A percentile compares a stretch with the other conserved stretches of the same genome.
phyloP scores from a whole-genome alignment of 64 coral and sea anemone genomes.

The Dendrophyllia cribrosa region DNA sequence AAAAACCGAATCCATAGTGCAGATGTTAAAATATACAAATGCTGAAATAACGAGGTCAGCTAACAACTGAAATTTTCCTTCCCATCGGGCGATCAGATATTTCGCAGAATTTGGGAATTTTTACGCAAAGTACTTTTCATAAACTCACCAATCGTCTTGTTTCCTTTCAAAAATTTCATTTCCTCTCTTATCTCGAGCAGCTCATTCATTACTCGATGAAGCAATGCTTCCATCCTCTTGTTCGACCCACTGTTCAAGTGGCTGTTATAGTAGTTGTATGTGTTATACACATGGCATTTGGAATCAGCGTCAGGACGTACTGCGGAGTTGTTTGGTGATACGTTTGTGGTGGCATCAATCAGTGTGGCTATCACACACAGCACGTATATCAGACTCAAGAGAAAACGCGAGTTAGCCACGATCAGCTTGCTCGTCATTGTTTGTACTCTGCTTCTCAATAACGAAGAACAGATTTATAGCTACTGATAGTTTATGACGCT shows the following conservation, averaged over 20 bases:
- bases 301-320: background rate
- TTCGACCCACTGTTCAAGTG: background rate
- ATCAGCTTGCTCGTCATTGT: background rate
- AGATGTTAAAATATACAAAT: too few species aligned
- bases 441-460: too few species aligned
- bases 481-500: too few species aligned
- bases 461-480: too few species aligned
- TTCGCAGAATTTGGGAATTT: too few species aligned
- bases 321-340: background rate
- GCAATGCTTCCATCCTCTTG: background rate
- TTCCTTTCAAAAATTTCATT: background rate
- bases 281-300: background rate
- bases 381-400: background rate
- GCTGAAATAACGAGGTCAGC: too few species aligned
- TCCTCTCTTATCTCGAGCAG: background rate
- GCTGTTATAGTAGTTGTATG: background rate
- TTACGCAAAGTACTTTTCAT: too few species aligned
- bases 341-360: background rate
- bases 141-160: background rate
- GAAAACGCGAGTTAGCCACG: background rate
- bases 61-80: too few species aligned
- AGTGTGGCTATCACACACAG: background rate
- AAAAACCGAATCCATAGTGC: too few species aligned
- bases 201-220: background rate
- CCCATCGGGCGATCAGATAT: too few species aligned